phyloP scores from a whole-genome alignment of 1,140 invertebrate genomes.

The Bombus affinis region DNA sequence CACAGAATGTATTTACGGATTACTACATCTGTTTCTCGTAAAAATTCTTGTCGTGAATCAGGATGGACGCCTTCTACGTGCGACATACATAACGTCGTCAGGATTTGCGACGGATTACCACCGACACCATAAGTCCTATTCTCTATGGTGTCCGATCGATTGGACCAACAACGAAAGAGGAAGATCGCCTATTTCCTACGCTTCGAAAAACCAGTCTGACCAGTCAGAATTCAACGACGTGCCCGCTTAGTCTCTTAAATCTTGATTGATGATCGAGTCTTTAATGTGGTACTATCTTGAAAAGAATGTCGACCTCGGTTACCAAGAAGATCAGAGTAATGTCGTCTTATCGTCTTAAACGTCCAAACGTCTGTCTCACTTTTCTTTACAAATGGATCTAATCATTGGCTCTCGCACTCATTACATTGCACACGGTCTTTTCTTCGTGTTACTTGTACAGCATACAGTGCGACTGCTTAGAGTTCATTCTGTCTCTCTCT shows the following conservation, averaged over 20 bases:
- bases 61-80: slow-evolving; percentile 44
- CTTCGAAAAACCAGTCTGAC: background rate
- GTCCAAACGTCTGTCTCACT: background rate
- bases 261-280: slow-evolving; percentile 44
- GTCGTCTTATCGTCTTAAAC: slow-evolving; percentile 31
- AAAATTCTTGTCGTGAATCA: slow-evolving; percentile 48
- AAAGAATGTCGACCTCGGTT: background rate
- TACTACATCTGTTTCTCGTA: slow-evolving; percentile 50
- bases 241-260: slow-evolving; percentile 41
- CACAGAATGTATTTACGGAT: slow-evolving; percentile 35
- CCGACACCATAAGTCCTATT: slow-evolving; percentile 50
- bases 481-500: background rate
- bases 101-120: slow-evolving; percentile 57
- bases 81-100: slow-evolving; percentile 36
- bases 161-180: slow-evolving; percentile 7
- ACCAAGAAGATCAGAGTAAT: slow-evolving; percentile 5
- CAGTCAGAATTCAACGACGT: slow-evolving; percentile 52
- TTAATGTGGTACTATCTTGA: slow-evolving; percentile 19
- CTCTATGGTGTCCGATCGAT: slow-evolving; percentile 52
- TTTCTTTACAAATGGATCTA: slow-evolving; percentile 23
- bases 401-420: background rate
- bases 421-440: background rate
- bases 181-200: background rate
- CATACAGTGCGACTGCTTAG: background rate
- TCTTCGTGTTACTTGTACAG: background rate